Evolutionary conservation across 2,888 invertebrate genomes (phyloP).

Genomic region (Blomia tropicalis): DNA sequence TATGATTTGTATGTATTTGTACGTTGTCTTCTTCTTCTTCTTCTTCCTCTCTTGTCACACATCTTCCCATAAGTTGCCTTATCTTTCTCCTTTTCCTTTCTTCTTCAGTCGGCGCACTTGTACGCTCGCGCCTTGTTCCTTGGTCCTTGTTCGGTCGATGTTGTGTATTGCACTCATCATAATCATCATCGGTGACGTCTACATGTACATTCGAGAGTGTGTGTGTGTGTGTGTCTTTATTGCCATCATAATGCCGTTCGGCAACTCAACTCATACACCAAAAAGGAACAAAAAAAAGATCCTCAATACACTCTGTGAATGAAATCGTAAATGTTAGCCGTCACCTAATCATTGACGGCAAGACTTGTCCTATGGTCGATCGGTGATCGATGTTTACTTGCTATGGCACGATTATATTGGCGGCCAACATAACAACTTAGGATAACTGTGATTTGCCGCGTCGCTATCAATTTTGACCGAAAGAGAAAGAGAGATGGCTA

Average conservation of each 20-base stretch:
- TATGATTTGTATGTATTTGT: too few species aligned
- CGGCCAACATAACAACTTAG: too few species aligned
- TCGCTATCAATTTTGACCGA: too few species aligned
- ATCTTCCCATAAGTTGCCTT: slow-evolving; percentile 7
- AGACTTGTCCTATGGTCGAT: background rate
- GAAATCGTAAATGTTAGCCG: background rate
- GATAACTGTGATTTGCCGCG: too few species aligned
- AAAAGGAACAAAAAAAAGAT: background rate
- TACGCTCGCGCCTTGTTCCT: background rate
- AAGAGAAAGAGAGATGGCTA: too few species aligned
- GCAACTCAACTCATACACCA: too few species aligned
- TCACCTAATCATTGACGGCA: background rate
- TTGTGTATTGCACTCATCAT: background rate
- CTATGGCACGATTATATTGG: too few species aligned
- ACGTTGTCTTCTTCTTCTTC: too few species aligned
- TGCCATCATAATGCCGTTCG: background rate
- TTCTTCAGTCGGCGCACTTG: background rate
- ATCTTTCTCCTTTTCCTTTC: background rate
- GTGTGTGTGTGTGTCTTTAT: background rate
- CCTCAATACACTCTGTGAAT: background rate
- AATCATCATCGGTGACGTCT: background rate
- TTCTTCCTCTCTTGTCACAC: slow-evolving; percentile 6
- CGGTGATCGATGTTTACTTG: background rate
- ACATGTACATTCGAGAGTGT: too few species aligned
- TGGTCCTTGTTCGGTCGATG: background rate